Conservation (phyloP, 2,888 invertebrate species). For the Muschampia plurimacula region DNA sequence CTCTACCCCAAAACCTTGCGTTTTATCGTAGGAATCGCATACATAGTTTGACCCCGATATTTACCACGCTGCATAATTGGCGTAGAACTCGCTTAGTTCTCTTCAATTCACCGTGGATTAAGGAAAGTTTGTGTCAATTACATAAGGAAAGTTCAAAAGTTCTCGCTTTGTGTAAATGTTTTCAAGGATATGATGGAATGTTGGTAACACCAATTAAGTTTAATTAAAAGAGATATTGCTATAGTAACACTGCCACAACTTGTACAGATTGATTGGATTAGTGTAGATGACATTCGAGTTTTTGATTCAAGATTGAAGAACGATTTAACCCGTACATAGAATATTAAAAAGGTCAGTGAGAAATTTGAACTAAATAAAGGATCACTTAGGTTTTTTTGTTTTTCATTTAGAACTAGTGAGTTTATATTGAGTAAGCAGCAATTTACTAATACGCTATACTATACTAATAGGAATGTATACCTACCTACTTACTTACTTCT, state of each 20-base stretch:
- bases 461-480: too few species aligned
- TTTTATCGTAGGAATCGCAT: too few species aligned
- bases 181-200: slow-evolving; percentile 36
- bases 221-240: slow-evolving; percentile 35
- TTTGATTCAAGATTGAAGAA: not conserved
- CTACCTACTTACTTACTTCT: not conserved
- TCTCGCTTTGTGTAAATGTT: slow-evolving; percentile 28
- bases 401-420: too few species aligned
- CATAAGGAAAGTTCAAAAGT: slow-evolving; percentile 51
- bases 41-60: not conserved
- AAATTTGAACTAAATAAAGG: too few species aligned
- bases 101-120: slow-evolving; percentile 14
- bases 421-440: too few species aligned
- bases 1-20: too few species aligned
- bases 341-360: too few species aligned
- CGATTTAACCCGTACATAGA: too few species aligned
- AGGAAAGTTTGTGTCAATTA: slow-evolving; percentile 46
- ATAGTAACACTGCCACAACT: slow-evolving; percentile 54
- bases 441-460: not conserved
- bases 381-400: too few species aligned
- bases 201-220: slow-evolving; percentile 52
- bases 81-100: not conserved
- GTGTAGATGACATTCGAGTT: slow-evolving; percentile 36
- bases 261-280: slow-evolving; percentile 48
- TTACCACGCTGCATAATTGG: not conserved